A percentile compares a stretch with the other conserved stretches of the same genome.
These are phyloP conservation scores for Eutrigla gurnardus DNA, from an alignment of 2,797 vertebrate species.

Conservation along the genomic window DNA sequence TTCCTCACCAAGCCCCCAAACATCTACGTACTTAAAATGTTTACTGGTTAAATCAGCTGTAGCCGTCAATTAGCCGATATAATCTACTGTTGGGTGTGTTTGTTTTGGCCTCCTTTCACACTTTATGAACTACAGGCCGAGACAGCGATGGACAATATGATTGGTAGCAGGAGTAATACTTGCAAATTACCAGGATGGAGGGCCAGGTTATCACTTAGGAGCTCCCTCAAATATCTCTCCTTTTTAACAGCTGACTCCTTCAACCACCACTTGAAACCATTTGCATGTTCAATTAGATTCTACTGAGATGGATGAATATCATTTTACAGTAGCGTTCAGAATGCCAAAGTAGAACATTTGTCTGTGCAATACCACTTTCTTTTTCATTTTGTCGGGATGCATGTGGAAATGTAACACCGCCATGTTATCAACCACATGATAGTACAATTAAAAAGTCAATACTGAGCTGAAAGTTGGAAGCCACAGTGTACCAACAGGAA, in stretches of 20 bases:
- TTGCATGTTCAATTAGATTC: background rate
- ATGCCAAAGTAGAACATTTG: background rate
- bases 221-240: background rate
- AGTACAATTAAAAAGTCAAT: slow-evolving; percentile 4
- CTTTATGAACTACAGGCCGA: background rate
- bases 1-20: background rate
- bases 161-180: background rate
- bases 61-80: background rate
- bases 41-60: background rate
- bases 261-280: background rate
- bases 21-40: background rate
- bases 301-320: background rate
- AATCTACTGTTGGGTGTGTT: background rate
- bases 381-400: no score
- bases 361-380: background rate
- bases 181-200: background rate
- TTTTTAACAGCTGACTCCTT: background rate
- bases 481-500: slow-evolving; percentile 22
- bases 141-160: background rate
- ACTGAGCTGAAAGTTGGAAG: slow-evolving; percentile 9
- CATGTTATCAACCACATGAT: background rate
- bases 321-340: background rate
- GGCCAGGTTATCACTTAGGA: background rate
- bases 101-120: background rate
- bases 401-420: background rate